These are phyloP conservation scores for Spodoptera littoralis DNA, from an alignment of 2,888 invertebrate species.

Conservation along the genomic window DNA sequence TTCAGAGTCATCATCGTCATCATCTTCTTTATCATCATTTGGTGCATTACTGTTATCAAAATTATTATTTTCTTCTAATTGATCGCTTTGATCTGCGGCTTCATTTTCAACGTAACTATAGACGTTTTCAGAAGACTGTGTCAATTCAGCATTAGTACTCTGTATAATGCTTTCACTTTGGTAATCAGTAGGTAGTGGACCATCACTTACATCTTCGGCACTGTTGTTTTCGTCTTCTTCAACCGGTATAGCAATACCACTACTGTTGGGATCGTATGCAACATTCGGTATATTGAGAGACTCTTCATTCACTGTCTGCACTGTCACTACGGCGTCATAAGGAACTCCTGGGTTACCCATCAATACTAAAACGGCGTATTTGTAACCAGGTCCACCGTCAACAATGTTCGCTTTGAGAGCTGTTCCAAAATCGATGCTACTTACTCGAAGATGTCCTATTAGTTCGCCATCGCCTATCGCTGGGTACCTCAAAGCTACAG, in stretches of 20 bases:
- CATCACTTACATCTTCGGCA: constrained; percentile 69
- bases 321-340: constrained; percentile 80
- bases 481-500: constrained; percentile 80
- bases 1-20: constrained; percentile 24
- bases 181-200: constrained; percentile 59
- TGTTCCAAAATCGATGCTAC: constrained; percentile 82
- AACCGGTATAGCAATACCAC: constrained; percentile 38
- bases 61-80: constrained; percentile 39
- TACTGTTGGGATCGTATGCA: constrained; percentile 44
- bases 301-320: constrained; percentile 70
- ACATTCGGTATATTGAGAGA: constrained; percentile 33
- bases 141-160: constrained; percentile 63
- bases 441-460: constrained; percentile 82
- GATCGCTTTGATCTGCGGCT: constrained; percentile 49
- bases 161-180: constrained; percentile 47
- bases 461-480: constrained; percentile 76
- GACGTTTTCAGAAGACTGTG: constrained; percentile 72
- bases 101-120: constrained; percentile 69
- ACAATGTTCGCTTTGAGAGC: constrained; percentile 81
- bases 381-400: constrained; percentile 84
- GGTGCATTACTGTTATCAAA: constrained; percentile 25
- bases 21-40: constrained; percentile 36
- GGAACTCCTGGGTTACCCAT: constrained; percentile 76
- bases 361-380: constrained; percentile 80
- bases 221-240: constrained; percentile 61